Base-by-base conservation (phyloP, 1,140 invertebrate species). In the Portunus trituberculatus region DNA sequence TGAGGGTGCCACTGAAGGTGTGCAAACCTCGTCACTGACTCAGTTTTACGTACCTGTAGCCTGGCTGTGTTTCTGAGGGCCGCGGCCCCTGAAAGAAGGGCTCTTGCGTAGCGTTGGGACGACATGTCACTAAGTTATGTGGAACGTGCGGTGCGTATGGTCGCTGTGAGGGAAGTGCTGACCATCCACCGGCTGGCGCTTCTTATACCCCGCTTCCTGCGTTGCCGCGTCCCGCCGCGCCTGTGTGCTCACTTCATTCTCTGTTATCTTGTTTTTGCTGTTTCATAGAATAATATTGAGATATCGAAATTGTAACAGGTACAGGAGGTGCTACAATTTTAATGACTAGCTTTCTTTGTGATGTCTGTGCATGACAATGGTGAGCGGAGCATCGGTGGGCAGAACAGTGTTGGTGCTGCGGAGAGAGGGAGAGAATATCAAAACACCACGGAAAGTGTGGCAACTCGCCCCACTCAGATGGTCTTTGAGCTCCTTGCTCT, bases 71-170 rank as follows among this genome's bases (percentile, higher is more conserved):
- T 93, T n/a, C 32, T 93, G 12, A 93, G 32, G 25, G 76, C 82
- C 32, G 39, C 76, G 12, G 91, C 91, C 32, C 91, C 32, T 6
- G 91, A 83, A 45, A 93, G 91, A 4, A 93, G 82, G 67, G 76
- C 82, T 16, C 91, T 48, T 2, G 82, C 82, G 32, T 48, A 93
- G 4, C 67, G 91, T n/a, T 45, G 31, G 31, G 90, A 91, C 39
- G 91, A 93, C 91, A 93, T 93, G 10, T 7, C n/a, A 31, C 52
- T 16, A 32, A 8, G 10, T 16, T 0, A 92, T 4, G 31, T 28
- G 91, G 8, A 31, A 82, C 84, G 84, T 39, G n/a, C 31, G 1
- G 7, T 31, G 16, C 84, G 31, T 1, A 0, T 12, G 84, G 29
- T 28, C 20, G 67, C 20, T 76, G 67, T 25, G 67, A 7, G 20